These are phyloP conservation scores for Mythimna ferrago DNA, from an alignment of 2,888 invertebrate genomes.

Conservation along the genomic window DNA sequence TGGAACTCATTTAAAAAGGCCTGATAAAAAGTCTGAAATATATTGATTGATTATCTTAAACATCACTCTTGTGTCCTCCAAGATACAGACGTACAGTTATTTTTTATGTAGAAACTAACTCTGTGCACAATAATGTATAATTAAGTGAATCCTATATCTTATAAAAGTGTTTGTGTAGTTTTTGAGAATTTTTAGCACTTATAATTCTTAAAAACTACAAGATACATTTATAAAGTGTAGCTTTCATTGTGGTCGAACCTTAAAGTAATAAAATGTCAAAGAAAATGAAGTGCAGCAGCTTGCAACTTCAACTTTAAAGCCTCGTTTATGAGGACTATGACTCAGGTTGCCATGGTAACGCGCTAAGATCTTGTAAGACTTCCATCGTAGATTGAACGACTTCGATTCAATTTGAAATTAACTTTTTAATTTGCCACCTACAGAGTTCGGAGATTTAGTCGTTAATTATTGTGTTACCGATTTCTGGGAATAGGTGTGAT, in stretches of 20 bases:
- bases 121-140: too few species aligned
- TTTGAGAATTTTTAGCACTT: too few species aligned
- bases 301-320: constrained; percentile 8
- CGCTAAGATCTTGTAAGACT: neutral
- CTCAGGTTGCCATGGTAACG: constrained; percentile 15
- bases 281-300: constrained; percentile 19
- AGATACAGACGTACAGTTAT: too few species aligned
- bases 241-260: neutral
- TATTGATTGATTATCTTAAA: too few species aligned
- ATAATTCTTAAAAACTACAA: neutral
- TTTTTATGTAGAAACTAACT: too few species aligned
- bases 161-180: too few species aligned
- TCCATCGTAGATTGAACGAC: constrained; percentile 2
- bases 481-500: neutral
- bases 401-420: constrained; percentile 4
- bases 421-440: neutral
- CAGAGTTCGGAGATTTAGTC: too few species aligned
- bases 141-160: too few species aligned
- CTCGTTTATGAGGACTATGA: constrained; percentile 1
- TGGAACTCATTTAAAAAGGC: too few species aligned
- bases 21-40: too few species aligned
- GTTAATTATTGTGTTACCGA: neutral
- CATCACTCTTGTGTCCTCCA: too few species aligned
- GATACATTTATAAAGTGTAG: neutral
- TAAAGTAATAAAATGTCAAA: constrained; percentile 1